Base-by-base conservation (phyloP, 2,888 invertebrate species). In the Aleiodes alternator region DNA sequence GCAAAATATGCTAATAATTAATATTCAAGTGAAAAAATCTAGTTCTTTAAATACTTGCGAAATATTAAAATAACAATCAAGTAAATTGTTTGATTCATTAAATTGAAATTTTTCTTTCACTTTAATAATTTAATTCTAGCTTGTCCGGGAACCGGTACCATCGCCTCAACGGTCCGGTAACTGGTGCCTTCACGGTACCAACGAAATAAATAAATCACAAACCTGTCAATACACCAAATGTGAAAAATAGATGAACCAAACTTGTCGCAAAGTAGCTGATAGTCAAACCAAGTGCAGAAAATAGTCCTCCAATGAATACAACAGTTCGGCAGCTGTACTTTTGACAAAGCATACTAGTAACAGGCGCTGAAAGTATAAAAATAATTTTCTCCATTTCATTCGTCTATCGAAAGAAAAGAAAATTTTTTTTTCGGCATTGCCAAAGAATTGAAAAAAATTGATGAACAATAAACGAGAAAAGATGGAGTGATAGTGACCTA, bases 161-260 rank as follows among this genome's bases (percentile, higher is more conserved):
- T 23, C 2, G 2, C 23, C 23, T 23, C 23, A 23, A 23, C 23
- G 1, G 23, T 23, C 23, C 23, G 23, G 23, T 23, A 23, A 23
- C 23, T 23, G 23, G 23, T 23, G 23, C 23, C 23, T 23, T 23
- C 2, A 23, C 23, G 23, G 1, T 23, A 23, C 23, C 23, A 23
- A 23, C 1, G 23, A 23, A 23, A 23, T 23, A 23, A 23, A 23
- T 23, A 2, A 23, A 23, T 23, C 5, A 81, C 90, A 89, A 81
- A 94, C 94, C 94, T 80, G 94, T 94, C 83, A 95, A 91, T 11
- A 95, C 92, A 50, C 95, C 95, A 81, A 95, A 94, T 66, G 94
- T 94, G 77, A 95, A 91, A 75, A 94, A 91, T 55, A 95, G 90
- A 87, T 94, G 94, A 72, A 93, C 86, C 70, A 95, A 88, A n/a